phyloP scores from a whole-genome alignment of 2,888 invertebrate genomes.

The Eurois occulta region DNA sequence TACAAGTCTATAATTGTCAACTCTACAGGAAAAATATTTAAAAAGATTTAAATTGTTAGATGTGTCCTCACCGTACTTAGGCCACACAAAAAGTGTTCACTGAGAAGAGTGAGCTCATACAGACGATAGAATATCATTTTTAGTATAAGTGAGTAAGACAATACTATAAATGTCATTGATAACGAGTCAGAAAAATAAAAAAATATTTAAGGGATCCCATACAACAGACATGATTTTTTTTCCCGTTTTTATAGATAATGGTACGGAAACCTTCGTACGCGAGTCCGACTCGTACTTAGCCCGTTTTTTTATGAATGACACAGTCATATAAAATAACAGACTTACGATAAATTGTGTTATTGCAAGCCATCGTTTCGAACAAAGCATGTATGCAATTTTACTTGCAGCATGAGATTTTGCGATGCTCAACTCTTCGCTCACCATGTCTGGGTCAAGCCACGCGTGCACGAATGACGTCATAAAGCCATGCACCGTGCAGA shows the following conservation, averaged over 20 bases:
- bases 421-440: background rate
- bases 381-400: conserved; percentile 5
- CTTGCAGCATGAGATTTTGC: background rate
- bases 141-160: background rate
- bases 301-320: background rate
- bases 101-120: background rate
- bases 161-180: background rate
- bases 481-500: conserved; percentile 40
- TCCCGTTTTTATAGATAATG: too few species aligned
- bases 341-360: background rate
- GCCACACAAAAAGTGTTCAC: background rate
- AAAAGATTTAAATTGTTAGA: background rate
- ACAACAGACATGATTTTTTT: too few species aligned
- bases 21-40: background rate
- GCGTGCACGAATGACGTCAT: conserved; percentile 54
- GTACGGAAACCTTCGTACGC: too few species aligned
- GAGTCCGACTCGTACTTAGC: too few species aligned
- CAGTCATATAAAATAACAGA: background rate
- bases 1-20: background rate
- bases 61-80: background rate
- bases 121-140: background rate
- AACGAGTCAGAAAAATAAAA: too few species aligned
- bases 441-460: conserved; percentile 39
- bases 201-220: too few species aligned
- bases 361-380: background rate